Evolutionary conservation across 1,140 invertebrate species (phyloP), one percentile per base, ranked within the genome.

Genomic region (Trachymyrmex septentrionalis): DNA sequence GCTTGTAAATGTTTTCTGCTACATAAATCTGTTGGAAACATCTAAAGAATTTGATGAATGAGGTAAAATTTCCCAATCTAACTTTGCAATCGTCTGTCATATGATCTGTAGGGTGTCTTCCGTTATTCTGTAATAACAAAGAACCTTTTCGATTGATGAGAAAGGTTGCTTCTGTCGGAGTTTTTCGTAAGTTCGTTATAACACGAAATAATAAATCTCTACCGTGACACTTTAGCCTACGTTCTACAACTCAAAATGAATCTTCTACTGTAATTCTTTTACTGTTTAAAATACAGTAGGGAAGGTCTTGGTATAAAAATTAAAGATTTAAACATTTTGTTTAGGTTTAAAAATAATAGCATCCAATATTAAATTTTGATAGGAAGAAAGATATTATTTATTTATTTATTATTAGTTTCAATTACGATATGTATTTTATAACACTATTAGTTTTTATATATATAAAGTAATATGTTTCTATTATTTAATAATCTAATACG

Each of bases 201-300:
- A 85, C 73, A 53, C 14, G 30, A 44, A 57, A 59, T 77, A 57
- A 80, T 86, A 86, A 80, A 86, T 81, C 82, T 57, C 24, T 38
- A 34, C 3, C 73, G 30, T 78, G 61, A 78, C 64, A 66, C 24
- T 34, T 81, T 69, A 30, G 64, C 50, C n/a, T 50, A 69, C 76
- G 21, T 50, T 81, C 69, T 71, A 81, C n/a, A 69, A 21, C 21
- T 76, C 9, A 48, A 84, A 75, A 59, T 84, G 30, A 80, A 57
- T 81, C 44, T 57, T 81, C n/a, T n/a, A n/a, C n/a, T n/a, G n/a
- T n/a, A n/a, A n/a, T 55, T 21, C 16, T 67, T 55, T 71, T 10
- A 19, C 59, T 64, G 24, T 64, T 64, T 3, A 6, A 66, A 48
- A 50, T n/a, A 50, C 19, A 30, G 14, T 27, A 50, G 0, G 7